A percentile compares a stretch with the other conserved stretches of the same genome.
Conservation (phyloP, 2,113 vertebrate species). For the Artemisiospiza belli region DNA sequence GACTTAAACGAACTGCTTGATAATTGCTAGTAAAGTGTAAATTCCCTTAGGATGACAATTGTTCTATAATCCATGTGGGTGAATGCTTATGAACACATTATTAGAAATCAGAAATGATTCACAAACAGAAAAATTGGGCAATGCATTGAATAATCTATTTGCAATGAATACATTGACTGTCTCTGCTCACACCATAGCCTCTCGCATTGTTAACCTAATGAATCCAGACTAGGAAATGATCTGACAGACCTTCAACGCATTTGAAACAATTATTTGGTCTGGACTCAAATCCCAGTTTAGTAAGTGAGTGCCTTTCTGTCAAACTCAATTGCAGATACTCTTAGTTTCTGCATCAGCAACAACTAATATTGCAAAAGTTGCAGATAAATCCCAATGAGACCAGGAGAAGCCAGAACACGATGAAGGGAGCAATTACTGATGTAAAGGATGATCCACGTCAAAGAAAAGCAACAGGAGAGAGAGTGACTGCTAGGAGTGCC, state of each 20-base stretch:
- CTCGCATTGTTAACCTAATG: background rate
- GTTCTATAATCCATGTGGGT: background rate
- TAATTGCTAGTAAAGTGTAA: background rate
- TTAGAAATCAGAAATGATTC: slow-evolving; percentile 6
- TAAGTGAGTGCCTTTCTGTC: background rate
- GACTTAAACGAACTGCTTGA: background rate
- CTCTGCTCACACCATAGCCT: background rate
- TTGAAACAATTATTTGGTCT: background rate
- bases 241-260: background rate
- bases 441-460: background rate
- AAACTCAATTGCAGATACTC: background rate
- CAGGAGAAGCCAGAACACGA: background rate
- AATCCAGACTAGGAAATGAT: background rate
- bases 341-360: background rate
- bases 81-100: slow-evolving; percentile 15
- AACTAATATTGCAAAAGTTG: background rate
- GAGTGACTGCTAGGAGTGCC: background rate
- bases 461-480: background rate
- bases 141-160: background rate
- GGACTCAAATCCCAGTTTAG: background rate
- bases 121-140: slow-evolving; percentile 1
- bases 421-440: background rate
- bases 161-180: background rate
- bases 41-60: background rate
- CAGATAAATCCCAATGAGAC: background rate